phyloP scores from a whole-genome alignment of 2,113 vertebrate species.

The Alligator mississippiensis region DNA sequence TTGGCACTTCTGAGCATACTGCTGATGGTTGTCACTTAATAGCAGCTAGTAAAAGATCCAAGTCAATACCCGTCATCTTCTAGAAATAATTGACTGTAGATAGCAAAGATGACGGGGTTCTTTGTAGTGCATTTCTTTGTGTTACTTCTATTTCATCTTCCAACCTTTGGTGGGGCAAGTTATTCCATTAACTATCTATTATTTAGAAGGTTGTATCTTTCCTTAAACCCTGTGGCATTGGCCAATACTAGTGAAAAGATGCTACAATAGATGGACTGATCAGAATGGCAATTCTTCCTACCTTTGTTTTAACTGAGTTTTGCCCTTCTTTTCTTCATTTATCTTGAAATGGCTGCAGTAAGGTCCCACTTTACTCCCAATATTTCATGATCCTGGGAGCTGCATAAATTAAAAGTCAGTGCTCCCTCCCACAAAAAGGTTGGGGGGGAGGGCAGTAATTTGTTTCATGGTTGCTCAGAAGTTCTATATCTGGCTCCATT shows the following conservation, averaged over 20 bases:
- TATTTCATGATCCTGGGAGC: accelerated
- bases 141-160: not conserved
- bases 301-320: not conserved
- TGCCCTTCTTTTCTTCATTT: not conserved
- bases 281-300: not conserved
- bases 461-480: not conserved
- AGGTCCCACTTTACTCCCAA: not conserved
- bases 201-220: not conserved
- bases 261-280: not conserved
- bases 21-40: not conserved
- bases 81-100: not conserved
- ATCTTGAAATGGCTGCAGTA: not conserved
- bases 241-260: not conserved
- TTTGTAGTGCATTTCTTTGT: not conserved
- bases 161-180: not conserved
- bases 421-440: not conserved
- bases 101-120: not conserved
- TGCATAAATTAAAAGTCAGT: not conserved
- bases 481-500: accelerated
- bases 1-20: not conserved
- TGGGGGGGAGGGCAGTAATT: not conserved
- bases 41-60: not conserved
- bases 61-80: not conserved
- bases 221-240: not conserved
- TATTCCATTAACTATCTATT: not conserved